A percentile compares a stretch with the other conserved stretches of the same genome.
phyloP scores from a whole-genome alignment of 2,113 vertebrate genomes.

The Camelus bactrianus region DNA sequence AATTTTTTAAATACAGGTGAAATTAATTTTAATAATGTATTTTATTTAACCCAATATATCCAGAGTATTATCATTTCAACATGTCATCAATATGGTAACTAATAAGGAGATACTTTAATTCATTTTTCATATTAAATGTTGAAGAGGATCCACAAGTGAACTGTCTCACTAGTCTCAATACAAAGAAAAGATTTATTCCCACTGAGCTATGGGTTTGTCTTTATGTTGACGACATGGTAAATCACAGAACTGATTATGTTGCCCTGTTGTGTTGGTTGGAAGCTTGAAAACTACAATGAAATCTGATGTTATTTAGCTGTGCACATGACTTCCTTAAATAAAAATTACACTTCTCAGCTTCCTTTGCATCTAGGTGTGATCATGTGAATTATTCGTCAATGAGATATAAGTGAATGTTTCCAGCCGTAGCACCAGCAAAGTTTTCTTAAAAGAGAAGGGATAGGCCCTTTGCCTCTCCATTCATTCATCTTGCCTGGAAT shows the following conservation, averaged over 20 bases:
- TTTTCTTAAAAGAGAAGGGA: not conserved
- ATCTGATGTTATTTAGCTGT: constrained; percentile 30
- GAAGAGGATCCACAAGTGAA: not conserved
- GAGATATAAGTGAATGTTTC: not conserved
- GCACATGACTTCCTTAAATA: constrained; percentile 2
- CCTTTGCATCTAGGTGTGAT: not conserved
- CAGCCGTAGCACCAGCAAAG: constrained; percentile 21
- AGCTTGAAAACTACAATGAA: constrained; percentile 1
- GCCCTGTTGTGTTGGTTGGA: not conserved
- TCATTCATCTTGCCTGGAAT: not conserved
- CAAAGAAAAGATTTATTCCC: not conserved
- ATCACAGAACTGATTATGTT: not conserved
- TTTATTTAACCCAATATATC: constrained; percentile 19
- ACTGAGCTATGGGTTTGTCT: not conserved
- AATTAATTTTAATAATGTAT: constrained; percentile 33
- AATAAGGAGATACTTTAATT: not conserved
- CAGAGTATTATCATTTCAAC: constrained; percentile 24
- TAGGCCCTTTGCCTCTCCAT: not conserved
- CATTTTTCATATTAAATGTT: constrained; percentile 6
- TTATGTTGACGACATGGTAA: not conserved
- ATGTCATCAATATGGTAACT: not conserved
- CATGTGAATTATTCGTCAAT: not conserved
- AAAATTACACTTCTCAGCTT: constrained; percentile 5
- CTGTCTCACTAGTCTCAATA: not conserved
- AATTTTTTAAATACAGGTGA: not conserved